These are phyloP conservation scores for Abrostola tripartita DNA, from an alignment of 2,888 invertebrate species.

Conservation along the genomic window DNA sequence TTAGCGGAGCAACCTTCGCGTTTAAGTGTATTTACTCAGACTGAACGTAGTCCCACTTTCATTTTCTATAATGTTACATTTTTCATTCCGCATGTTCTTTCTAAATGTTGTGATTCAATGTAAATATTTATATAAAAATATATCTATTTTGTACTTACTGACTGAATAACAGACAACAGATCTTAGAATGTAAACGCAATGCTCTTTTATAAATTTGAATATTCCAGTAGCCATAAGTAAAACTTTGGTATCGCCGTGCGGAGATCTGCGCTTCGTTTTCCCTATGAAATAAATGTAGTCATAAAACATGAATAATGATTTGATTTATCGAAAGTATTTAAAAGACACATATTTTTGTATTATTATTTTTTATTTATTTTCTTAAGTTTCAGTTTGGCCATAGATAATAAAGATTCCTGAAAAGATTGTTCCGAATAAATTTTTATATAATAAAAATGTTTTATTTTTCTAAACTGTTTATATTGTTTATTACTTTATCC, in stretches of 20 bases:
- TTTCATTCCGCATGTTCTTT: constrained; percentile 75
- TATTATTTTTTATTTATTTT: constrained; percentile 76
- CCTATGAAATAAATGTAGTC: constrained; percentile 46
- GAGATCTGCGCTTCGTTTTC: constrained; percentile 54
- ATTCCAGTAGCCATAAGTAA: constrained; percentile 55
- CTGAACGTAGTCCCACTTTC: constrained; percentile 57
- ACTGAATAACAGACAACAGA: constrained; percentile 60
- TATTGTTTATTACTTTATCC: constrained; percentile 11
- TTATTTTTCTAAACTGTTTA: constrained; percentile 57
- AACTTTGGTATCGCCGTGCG: constrained; percentile 48
- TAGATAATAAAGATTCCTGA: constrained; percentile 70
- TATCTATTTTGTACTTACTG: constrained; percentile 81
- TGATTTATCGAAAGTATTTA: constrained; percentile 63
- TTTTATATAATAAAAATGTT: constrained; percentile 70
- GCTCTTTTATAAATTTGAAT: constrained; percentile 48
- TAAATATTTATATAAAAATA: constrained; percentile 70
- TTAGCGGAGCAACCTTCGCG: constrained; percentile 21
- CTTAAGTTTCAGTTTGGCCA: constrained; percentile 67
- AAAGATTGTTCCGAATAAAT: constrained; percentile 79
- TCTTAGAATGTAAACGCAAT: constrained; percentile 49
- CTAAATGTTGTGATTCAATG: constrained; percentile 73
- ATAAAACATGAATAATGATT: constrained; percentile 44
- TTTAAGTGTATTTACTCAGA: constrained; percentile 65
- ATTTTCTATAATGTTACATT: constrained; percentile 56
- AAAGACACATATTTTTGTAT: constrained; percentile 85